Conservation (phyloP, 2,797 vertebrate genomes). For the Diplodus puntazzo region DNA sequence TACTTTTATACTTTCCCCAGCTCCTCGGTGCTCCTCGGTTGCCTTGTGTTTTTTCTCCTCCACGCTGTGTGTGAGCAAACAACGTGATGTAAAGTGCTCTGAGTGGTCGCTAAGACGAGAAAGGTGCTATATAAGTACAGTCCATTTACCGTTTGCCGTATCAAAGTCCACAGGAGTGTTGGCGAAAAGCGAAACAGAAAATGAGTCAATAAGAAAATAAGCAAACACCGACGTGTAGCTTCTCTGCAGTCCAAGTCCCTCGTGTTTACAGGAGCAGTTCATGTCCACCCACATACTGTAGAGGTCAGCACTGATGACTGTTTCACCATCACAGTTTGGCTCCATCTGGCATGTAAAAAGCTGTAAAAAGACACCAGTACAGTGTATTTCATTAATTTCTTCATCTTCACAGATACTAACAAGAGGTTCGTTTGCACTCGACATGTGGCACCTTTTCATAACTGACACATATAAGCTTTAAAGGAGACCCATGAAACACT, state of each 20-base stretch:
- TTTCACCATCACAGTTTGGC: not conserved
- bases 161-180: constrained; percentile 2
- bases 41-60: constrained; percentile 32
- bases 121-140: too few species aligned
- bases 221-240: constrained; percentile 4
- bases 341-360: not conserved
- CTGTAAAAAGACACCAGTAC: not conserved
- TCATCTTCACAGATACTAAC: not conserved
- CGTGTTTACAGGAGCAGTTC: constrained; percentile 5
- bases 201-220: constrained; percentile 12
- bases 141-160: too few species aligned
- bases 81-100: too few species aligned
- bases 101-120: too few species aligned
- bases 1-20: constrained; percentile 10
- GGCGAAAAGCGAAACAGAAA: constrained; percentile 21
- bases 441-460: not conserved
- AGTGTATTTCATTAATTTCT: not conserved
- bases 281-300: not conserved
- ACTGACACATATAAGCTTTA: not conserved
- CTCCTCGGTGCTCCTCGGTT: constrained; percentile 11
- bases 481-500: not conserved
- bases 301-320: constrained; percentile 11
- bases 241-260: not conserved
- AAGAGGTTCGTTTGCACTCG: not conserved
- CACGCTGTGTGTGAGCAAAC: not conserved